A percentile compares a stretch with the other conserved stretches of the same genome.
Evolutionary conservation across 2,888 invertebrate species (phyloP).

Genomic region (Pherbina coryleti): DNA sequence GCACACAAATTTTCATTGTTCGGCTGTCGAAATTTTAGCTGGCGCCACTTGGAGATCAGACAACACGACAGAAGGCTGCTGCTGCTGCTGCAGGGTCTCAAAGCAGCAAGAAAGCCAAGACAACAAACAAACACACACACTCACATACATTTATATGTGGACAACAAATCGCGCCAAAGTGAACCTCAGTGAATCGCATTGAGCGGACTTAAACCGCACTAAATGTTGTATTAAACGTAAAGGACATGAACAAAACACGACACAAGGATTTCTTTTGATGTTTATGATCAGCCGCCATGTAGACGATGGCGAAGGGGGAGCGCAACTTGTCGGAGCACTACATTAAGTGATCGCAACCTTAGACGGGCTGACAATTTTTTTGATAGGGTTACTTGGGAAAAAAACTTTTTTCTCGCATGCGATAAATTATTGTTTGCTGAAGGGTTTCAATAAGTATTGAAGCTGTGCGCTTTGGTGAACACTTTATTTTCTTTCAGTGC

Average conservation of each 20-base stretch:
- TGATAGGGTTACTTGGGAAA: background rate
- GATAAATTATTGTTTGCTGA: too few species aligned
- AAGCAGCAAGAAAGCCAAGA: background rate
- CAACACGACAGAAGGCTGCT: slow-evolving; percentile 38
- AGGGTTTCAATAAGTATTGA: background rate
- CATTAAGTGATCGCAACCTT: background rate
- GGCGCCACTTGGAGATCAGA: slow-evolving; percentile 67
- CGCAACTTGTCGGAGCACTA: too few species aligned
- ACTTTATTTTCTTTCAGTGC: background rate
- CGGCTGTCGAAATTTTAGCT: slow-evolving; percentile 59
- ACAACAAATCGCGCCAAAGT: slow-evolving; percentile 9
- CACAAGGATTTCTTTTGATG: slow-evolving; percentile 50
- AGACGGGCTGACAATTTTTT: slow-evolving; percentile 3
- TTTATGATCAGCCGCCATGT: slow-evolving; percentile 39
- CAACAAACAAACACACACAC: background rate
- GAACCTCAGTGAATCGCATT: slow-evolving; percentile 30
- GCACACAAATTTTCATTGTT: slow-evolving; percentile 51
- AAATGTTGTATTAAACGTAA: slow-evolving; percentile 39
- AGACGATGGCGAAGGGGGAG: background rate
- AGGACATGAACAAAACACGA: slow-evolving; percentile 55
- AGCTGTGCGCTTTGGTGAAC: slow-evolving; percentile 16
- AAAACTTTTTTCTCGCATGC: too few species aligned
- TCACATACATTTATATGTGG: background rate
- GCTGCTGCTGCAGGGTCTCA: background rate
- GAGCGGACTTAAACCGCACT: slow-evolving; percentile 28